A percentile compares a stretch with the other conserved stretches of the same genome.
Evolutionary conservation across 2,888 invertebrate species (phyloP).

Genomic region (Cheilosia vulpina): DNA sequence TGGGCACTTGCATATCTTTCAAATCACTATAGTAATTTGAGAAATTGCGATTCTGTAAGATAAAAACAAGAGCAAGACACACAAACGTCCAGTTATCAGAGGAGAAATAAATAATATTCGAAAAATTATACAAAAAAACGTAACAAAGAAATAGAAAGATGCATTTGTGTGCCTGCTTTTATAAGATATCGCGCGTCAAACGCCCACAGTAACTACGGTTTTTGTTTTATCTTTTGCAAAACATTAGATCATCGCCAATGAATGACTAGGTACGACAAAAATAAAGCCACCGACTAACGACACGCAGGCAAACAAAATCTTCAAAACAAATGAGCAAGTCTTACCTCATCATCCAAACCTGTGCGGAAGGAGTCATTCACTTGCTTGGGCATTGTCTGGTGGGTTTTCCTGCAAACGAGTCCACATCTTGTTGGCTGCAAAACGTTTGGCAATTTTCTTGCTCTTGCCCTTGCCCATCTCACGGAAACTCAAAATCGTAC

Average conservation of each 20-base stretch:
- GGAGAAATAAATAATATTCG: slow-evolving; percentile 7
- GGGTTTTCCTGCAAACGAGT: slow-evolving; percentile 91
- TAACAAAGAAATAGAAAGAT: background rate
- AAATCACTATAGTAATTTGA: slow-evolving; percentile 92
- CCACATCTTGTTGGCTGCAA: slow-evolving; percentile 98
- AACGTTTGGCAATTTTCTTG: slow-evolving; percentile 98
- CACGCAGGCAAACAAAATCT: slow-evolving; percentile 66
- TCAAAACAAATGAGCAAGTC: slow-evolving; percentile 75
- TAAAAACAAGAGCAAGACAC: slow-evolving; percentile 77
- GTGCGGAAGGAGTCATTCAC: slow-evolving; percentile 86
- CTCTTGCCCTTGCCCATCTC: slow-evolving; percentile 96
- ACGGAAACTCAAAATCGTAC: slow-evolving; percentile 92
- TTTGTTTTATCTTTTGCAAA: background rate
- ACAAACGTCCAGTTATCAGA: slow-evolving; percentile 78
- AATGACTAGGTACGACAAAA: slow-evolving; percentile 25
- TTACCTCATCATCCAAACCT: slow-evolving; percentile 89
- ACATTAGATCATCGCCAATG: slow-evolving; percentile 31
- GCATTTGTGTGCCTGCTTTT: slow-evolving; percentile 63
- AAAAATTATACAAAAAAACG: background rate
- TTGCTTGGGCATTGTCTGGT: slow-evolving; percentile 87
- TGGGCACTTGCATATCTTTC: slow-evolving; percentile 96
- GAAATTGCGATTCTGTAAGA: slow-evolving; percentile 85
- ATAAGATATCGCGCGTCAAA: slow-evolving; percentile 36
- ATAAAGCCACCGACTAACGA: slow-evolving; percentile 35
- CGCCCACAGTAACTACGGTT: slow-evolving; percentile 63